Evolutionary conservation across 2,797 vertebrate species (phyloP), one percentile per base, ranked within the genome.

Genomic region (Dallia pectoralis): DNA sequence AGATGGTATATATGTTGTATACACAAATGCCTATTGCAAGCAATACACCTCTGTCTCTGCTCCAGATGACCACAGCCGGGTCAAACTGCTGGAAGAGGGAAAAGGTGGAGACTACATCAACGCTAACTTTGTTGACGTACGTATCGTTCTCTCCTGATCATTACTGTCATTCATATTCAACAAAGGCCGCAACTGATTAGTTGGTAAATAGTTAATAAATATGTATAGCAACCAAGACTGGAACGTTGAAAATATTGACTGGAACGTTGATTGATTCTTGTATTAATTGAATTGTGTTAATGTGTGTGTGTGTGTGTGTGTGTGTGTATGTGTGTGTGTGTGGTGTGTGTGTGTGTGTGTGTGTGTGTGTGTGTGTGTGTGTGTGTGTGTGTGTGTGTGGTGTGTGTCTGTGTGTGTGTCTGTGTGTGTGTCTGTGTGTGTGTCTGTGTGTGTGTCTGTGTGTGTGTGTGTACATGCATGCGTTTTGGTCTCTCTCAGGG

Each of bases 121-220:
- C 76, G 97, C 97, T 25, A 99, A 98, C 91, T 98, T 95, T 19
- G 95, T 99, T 0, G 97, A 99, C 72, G 97, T 98, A 88, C 95
- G 96, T 90, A 15, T 5, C 25, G 9, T 27, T 12, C 16, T 25
- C 19, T 32, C 25, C 15, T n/a, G 36, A 4, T 63, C 16, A 63
- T 63, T 32, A 7, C 27, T 30, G 32, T 63, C 6, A 63, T 30
- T 32, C 61, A 32, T 63, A 66, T 66, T 36, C 6, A 18, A 8
- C 7, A 19, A 47, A 67, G 19, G 5, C 65, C 14, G n/a, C 12
- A 59, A 40, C 22, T 15, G 16, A 44, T 44, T 14, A 44, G 40
- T 67, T 25, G 18, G 12, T 47, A 22, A 0, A 67, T 18, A 32
- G 16, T 63, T 15, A 63, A 1, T 6, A 29, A 5, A 19, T 30